Base-by-base conservation (phyloP, 2,888 invertebrate genomes). In the Pachycephus smyrnensis region DNA sequence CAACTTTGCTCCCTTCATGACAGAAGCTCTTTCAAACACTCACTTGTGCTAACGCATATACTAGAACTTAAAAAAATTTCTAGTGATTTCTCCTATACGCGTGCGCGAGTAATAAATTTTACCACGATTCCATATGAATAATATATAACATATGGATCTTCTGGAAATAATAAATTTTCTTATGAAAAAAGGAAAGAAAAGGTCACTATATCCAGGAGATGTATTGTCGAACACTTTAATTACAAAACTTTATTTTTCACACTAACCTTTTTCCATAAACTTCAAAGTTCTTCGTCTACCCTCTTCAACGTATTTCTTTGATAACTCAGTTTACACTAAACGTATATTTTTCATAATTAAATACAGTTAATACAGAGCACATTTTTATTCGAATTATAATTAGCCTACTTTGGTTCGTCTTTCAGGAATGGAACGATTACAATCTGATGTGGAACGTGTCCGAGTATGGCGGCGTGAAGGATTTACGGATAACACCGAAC, bases 361-460 rank as follows among this genome's bases (percentile, higher is more conserved):
- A 4, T 9, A 23, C 9, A 55, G 23, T 23, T 2, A 23, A 23
- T 6, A 9, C 9, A 2, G 55, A 9, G 2, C 23, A 23, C 23
- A 15, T 9, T 55, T 9, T 23, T 23, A 55, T 55, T 6, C 2
- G 9, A 55, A 23, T 23, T 55, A 9, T 55, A 23, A 55, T 55
- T 6, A 55, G 9, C 55, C 55, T 6, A 23, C 55, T 55, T 23
- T 55, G 23, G 6, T 55, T 55, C 23, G 23, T 55, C 55, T 55
- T 86, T 15, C 94, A 98, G 98, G 98, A 98, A 94, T 99, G 99
- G 99, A 97, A 96, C 91, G 99, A 99, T 93, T 97, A 98, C 94
- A 99, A 98, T 93, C 94, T 99, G 88, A 94, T 96, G 89, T 99
- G 99, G 99, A 98, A 99, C 92, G 97, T 97, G 91, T 94, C 96